A percentile compares a stretch with the other conserved stretches of the same genome.
phyloP scores from a whole-genome alignment of 1,140 invertebrate species.

The Bombus picipes region DNA sequence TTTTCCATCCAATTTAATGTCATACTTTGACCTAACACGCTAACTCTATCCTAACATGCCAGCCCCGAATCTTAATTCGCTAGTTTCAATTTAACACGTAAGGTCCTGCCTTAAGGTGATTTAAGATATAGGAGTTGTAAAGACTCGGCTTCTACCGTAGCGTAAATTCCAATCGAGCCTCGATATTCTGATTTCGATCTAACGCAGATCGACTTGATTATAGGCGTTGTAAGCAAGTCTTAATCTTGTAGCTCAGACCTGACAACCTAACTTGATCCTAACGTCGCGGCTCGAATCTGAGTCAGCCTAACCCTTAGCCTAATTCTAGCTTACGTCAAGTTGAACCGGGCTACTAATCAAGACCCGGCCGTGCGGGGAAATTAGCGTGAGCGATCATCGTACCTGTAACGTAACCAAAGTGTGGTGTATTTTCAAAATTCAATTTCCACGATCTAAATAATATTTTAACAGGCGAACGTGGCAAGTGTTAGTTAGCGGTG shows the following conservation, averaged over 20 bases:
- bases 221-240: not conserved
- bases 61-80: not conserved
- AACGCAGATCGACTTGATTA: not conserved
- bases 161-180: not conserved
- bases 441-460: too few relatives aligned
- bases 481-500: too few relatives aligned
- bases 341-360: not conserved
- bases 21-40: not conserved
- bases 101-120: too few relatives aligned
- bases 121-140: too few relatives aligned
- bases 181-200: not conserved
- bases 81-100: not conserved
- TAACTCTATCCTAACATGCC: not conserved
- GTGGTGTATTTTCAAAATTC: too few relatives aligned
- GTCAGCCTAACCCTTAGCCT: not conserved
- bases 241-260: not conserved
- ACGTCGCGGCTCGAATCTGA: not conserved
- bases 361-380: not conserved
- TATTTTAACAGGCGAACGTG: too few relatives aligned
- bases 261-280: not conserved
- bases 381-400: not conserved
- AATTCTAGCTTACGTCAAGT: not conserved
- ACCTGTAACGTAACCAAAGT: too few relatives aligned
- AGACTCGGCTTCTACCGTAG: too few relatives aligned
- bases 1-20: not conserved